Base-by-base conservation (phyloP, 1,140 invertebrate genomes). In the Drosophila saltans region DNA sequence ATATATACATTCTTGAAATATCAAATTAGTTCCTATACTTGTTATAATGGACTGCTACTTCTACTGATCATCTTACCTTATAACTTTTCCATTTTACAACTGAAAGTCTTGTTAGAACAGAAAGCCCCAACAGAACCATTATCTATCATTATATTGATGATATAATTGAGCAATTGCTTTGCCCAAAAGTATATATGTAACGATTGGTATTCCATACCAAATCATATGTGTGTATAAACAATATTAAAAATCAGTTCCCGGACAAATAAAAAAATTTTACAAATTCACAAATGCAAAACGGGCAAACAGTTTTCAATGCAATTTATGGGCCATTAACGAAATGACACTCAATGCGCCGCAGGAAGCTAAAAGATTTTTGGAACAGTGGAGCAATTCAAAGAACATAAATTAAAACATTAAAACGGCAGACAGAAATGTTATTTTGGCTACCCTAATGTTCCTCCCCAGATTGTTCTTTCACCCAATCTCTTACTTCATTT, bases 381-480 rank as follows among this genome's bases (percentile, higher is more conserved):
- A 28, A 7, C 33, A 36, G 33, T 36, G 33, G 26, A 24, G 21
- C 21, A n/a, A 72, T 81, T 81, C 66, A 57, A 61, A 88, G 83
- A 67, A 69, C 65, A 74, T 86, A 88, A 86, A 86, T 86, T 82
- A 88, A 88, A 86, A 88, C 83, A 86, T 86, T 82, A 82, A 76
- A 40, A 8, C 2, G 10, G 9, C 16, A 28, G 60, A 45, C 40
- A 36, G 10, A 39, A 11, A 45, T 39, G 61, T 21, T 26, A 52
- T 52, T 24, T 48, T 48, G 16, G 16, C 16, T 16, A 16, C 16
- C 16, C 16, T 16, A 16, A 16, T 2, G 43, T 5, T 45, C 43
- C 43, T 3, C 43, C 43, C 45, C 45, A 7, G 33, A 36, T 7
- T 36, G 3, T 5, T 36, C 6, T 2, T 7, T 36, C 33, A 36